Evolutionary conservation across 1,140 invertebrate genomes (phyloP).

Genomic region (Cydia amplana): DNA sequence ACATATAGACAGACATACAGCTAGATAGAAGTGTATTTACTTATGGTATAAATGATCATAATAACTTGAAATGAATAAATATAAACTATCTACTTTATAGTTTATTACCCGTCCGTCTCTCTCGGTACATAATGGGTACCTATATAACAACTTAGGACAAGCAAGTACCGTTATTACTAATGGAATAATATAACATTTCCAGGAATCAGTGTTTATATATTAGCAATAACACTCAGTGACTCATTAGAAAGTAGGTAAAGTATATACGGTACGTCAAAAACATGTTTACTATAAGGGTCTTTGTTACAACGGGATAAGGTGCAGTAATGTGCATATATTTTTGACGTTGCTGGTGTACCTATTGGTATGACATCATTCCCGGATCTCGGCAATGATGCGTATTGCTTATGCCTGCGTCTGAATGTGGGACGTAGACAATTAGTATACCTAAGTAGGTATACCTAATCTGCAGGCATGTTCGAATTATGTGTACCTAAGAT

Average conservation of each 20-base stretch:
- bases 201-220: not conserved
- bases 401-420: not conserved
- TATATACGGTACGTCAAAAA: not conserved
- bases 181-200: not conserved
- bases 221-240: not conserved
- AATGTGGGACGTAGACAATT: not conserved
- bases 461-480: too few relatives aligned
- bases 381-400: not conserved
- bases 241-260: slow-evolving; percentile 18
- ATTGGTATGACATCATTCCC: slow-evolving; percentile 23
- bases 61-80: too few relatives aligned
- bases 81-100: too few relatives aligned
- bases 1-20: too few relatives aligned
- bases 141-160: not conserved
- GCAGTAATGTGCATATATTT: not conserved
- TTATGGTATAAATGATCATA: too few relatives aligned
- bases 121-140: not conserved
- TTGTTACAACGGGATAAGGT: not conserved
- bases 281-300: not conserved
- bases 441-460: too few relatives aligned
- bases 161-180: not conserved
- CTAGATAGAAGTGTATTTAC: too few relatives aligned
- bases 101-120: too few relatives aligned
- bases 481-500: too few relatives aligned
- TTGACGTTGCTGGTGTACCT: too few relatives aligned